Conservation (phyloP, 2,888 invertebrate genomes). For the Odontomyia ornata region DNA sequence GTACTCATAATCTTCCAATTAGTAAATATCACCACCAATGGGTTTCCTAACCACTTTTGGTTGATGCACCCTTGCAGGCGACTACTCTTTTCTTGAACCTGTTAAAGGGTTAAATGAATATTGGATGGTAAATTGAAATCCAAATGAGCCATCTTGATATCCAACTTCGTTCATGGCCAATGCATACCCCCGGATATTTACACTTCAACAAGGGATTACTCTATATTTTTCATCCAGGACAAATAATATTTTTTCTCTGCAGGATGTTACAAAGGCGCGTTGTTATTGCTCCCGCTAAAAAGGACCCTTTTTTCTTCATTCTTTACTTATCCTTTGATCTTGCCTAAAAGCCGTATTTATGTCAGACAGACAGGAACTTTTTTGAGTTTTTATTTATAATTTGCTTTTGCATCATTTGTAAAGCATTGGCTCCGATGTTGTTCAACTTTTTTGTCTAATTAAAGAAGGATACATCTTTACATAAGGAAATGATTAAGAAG, state of each 20-base stretch:
- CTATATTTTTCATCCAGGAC: conserved; percentile 29
- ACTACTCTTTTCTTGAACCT: conserved; percentile 23
- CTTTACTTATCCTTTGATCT: conserved; percentile 42
- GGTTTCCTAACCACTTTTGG: conserved; percentile 9
- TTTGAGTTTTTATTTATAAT: conserved; percentile 17
- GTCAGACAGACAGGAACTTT: conserved; percentile 27
- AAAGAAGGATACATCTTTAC: background rate
- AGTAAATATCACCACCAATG: conserved; percentile 50
- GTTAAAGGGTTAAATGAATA: conserved; percentile 47
- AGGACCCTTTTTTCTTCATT: conserved; percentile 29
- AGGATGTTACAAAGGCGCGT: conserved; percentile 18
- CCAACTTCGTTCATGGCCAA: conserved; percentile 29
- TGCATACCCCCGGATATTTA: conserved; percentile 41
- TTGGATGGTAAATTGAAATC: conserved; percentile 28
- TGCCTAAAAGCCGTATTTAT: conserved; percentile 38
- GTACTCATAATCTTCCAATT: conserved; percentile 50
- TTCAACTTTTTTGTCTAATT: conserved; percentile 22
- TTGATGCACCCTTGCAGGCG: conserved; percentile 10
- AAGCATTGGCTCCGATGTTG: conserved; percentile 10
- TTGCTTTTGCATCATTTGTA: conserved; percentile 29
- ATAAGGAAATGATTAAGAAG: no score
- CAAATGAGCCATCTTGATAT: conserved; percentile 46
- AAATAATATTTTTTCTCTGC: conserved; percentile 37
- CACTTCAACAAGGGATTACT: conserved; percentile 40
- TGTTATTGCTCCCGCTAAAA: conserved; percentile 27